phyloP scores from a whole-genome alignment of 2,888 invertebrate species.

The Campoletis raptor region DNA sequence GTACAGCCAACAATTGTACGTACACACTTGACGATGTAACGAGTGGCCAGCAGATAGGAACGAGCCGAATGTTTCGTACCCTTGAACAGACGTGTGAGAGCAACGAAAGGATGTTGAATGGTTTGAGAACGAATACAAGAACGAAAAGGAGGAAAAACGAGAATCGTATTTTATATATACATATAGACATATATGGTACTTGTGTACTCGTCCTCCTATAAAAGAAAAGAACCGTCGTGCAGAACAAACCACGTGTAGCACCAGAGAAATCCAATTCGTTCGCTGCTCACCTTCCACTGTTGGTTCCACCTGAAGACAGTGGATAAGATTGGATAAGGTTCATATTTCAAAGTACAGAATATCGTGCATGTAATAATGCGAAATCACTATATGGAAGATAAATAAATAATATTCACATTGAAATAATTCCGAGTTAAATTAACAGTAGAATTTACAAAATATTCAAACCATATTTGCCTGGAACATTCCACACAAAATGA shows the following conservation, averaged over 20 bases:
- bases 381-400: neutral
- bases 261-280: slow-evolving; percentile 78
- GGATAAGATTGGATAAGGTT: slow-evolving; percentile 68
- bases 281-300: slow-evolving; percentile 75
- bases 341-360: slow-evolving; percentile 70
- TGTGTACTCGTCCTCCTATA: slow-evolving; percentile 46
- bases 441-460: neutral
- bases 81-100: slow-evolving; percentile 16
- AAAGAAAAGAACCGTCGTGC: slow-evolving; percentile 66
- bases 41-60: slow-evolving; percentile 23
- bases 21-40: slow-evolving; percentile 27
- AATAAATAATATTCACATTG: neutral
- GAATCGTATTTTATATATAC: slow-evolving; percentile 11
- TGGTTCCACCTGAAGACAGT: slow-evolving; percentile 76
- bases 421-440: neutral
- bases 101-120: slow-evolving; percentile 31
- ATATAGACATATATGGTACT: neutral
- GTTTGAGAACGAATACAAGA: slow-evolving; percentile 45
- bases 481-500: neutral
- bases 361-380: neutral
- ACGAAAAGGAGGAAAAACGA: slow-evolving; percentile 24
- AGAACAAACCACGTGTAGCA: slow-evolving; percentile 67
- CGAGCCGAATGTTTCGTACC: slow-evolving; percentile 36
- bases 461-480: neutral
- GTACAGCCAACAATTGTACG: slow-evolving; percentile 19